Evolutionary conservation across 2,888 invertebrate genomes (phyloP).

Genomic region (Rhagium mordax): DNA sequence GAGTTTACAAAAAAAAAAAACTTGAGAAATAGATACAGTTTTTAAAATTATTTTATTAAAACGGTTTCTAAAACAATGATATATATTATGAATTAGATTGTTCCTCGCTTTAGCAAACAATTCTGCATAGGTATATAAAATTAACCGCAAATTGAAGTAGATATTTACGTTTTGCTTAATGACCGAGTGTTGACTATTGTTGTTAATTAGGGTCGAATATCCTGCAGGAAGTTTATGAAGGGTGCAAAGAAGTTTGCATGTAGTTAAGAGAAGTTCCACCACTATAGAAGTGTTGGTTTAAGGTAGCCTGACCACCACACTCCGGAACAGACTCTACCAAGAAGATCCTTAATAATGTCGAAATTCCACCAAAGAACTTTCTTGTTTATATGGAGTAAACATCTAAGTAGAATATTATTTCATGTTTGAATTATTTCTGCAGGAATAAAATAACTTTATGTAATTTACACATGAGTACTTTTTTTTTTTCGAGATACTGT

Average conservation of each 20-base stretch:
- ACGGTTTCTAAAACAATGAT: too few species aligned
- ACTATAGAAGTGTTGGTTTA: conserved; percentile 65
- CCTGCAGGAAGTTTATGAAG: conserved; percentile 64
- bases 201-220: conserved; percentile 66
- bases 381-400: background rate
- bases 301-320: conserved; percentile 64
- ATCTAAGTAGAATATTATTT: background rate
- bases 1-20: too few species aligned
- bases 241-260: conserved; percentile 63
- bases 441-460: too few species aligned
- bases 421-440: too few species aligned
- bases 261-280: conserved; percentile 64
- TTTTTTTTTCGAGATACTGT: too few species aligned
- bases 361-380: conserved; percentile 18
- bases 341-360: conserved; percentile 1
- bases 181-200: conserved; percentile 35
- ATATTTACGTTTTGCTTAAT: conserved; percentile 3
- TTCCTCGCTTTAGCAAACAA: background rate
- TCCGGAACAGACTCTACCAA: conserved; percentile 10
- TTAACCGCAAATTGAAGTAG: background rate
- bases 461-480: too few species aligned
- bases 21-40: too few species aligned
- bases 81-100: too few species aligned
- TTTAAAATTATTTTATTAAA: too few species aligned
- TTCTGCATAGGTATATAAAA: conserved; percentile 1